Conservation (phyloP, 2,888 invertebrate species). For the Agonopterix heracliana region DNA sequence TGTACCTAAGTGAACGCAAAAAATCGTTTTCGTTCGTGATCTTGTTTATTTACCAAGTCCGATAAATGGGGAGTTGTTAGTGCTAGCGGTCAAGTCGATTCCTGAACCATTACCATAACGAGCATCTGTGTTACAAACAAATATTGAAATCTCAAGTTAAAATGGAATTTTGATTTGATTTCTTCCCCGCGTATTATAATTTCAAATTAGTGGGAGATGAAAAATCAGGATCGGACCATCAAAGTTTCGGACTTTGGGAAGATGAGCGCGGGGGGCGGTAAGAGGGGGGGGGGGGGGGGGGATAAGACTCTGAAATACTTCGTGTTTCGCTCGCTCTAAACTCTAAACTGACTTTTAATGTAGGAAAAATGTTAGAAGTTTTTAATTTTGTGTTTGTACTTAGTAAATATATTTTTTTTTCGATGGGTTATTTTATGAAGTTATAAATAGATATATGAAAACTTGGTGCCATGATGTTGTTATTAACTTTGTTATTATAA, state of each 20-base stretch:
- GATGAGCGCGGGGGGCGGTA: conserved; percentile 16
- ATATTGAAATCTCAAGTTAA: conserved; percentile 69
- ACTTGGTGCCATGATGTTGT: too few relatives aligned
- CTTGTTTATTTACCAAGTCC: too few relatives aligned
- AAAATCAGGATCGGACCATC: conserved; percentile 70
- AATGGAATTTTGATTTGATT: conserved; percentile 76
- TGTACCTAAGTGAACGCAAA: too few relatives aligned
- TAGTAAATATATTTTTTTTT: background rate
- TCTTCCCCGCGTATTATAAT: conserved; percentile 68
- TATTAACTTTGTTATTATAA: too few relatives aligned
- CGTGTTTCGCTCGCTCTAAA: conserved; percentile 44
- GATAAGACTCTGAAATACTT: conserved; percentile 35
- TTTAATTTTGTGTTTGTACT: conserved; percentile 41
- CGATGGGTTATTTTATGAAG: too few relatives aligned
- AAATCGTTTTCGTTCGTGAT: too few relatives aligned
- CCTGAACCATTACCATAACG: conserved; percentile 27
- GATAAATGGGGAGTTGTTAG: too few relatives aligned
- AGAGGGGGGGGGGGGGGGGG: conserved; percentile 10
- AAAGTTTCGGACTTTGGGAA: conserved; percentile 49
- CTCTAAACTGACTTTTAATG: conserved; percentile 65
- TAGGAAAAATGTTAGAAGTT: conserved; percentile 45
- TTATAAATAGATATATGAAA: too few relatives aligned
- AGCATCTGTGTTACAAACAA: conserved; percentile 56
- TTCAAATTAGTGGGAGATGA: conserved; percentile 72
- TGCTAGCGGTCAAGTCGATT: background rate